A percentile compares a stretch with the other conserved stretches of the same genome.
These are phyloP conservation scores for Drosophila ustulata DNA, from an alignment of 2,888 invertebrate genomes.

Conservation along the genomic window DNA sequence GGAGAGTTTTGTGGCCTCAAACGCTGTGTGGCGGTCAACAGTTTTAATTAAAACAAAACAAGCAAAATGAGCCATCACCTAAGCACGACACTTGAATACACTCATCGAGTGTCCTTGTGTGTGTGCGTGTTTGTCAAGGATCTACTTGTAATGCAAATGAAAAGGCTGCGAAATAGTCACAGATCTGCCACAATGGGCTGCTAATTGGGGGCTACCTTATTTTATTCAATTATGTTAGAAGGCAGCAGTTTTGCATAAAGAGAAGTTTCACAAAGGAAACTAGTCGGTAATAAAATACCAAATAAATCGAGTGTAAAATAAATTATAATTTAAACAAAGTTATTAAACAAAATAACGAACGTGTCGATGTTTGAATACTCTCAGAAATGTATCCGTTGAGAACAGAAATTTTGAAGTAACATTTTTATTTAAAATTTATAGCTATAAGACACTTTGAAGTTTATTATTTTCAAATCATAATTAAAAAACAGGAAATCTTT, in stretches of 20 bases:
- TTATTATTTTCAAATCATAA: no score
- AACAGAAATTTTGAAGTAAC: no score
- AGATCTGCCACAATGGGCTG: not conserved
- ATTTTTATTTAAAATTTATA: no score
- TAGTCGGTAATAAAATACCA: no score
- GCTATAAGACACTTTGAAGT: no score
- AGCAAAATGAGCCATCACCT: conserved; percentile 32
- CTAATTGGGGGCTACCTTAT: not conserved
- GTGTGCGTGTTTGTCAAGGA: not conserved
- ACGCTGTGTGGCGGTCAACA: conserved; percentile 64
- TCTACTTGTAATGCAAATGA: conserved; percentile 6
- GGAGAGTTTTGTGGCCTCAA: conserved; percentile 14
- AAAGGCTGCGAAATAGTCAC: not conserved
- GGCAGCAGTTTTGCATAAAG: not conserved
- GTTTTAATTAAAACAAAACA: conserved; percentile 78
- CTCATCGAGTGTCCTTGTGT: conserved; percentile 8
- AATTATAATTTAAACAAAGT: no score
- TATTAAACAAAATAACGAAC: no score
- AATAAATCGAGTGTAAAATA: no score
- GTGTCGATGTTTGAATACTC: no score
- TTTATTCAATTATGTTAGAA: not conserved
- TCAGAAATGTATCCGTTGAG: no score
- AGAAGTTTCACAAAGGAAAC: no score
- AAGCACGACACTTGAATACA: conserved; percentile 37
- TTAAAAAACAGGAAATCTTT: no score